Conservation (phyloP, 2,113 vertebrate species). For the Echinops telfairi region DNA sequence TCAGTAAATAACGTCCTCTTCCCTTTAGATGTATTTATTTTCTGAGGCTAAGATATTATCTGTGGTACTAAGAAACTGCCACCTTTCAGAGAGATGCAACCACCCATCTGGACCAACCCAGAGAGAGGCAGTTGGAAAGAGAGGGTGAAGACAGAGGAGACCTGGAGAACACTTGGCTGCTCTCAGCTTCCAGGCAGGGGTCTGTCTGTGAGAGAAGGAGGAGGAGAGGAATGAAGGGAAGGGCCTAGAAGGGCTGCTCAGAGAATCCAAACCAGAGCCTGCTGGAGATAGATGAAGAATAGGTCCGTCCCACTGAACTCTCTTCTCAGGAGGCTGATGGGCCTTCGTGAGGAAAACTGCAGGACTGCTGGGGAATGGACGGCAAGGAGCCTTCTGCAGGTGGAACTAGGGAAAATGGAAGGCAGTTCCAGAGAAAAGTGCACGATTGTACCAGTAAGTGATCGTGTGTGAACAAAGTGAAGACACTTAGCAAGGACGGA, state of each 20-base stretch:
- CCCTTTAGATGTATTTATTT: neutral
- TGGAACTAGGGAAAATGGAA: neutral
- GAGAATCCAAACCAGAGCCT: neutral
- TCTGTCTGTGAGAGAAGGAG: neutral
- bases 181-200: neutral
- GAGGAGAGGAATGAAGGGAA: neutral
- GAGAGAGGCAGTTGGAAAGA: neutral
- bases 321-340: neutral
- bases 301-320: too few relatives aligned
- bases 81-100: neutral
- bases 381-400: neutral
- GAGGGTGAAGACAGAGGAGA: neutral
- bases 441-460: neutral
- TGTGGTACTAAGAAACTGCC: neutral
- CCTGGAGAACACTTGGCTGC: neutral
- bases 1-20: neutral
- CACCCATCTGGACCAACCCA: neutral
- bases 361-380: neutral
- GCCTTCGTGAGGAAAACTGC: neutral
- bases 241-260: neutral
- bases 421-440: neutral
- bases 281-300: neutral
- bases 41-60: neutral
- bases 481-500: neutral
- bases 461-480: neutral